phyloP scores from a whole-genome alignment of 2,113 vertebrate genomes.

The Brachypodius melanocephalos region DNA sequence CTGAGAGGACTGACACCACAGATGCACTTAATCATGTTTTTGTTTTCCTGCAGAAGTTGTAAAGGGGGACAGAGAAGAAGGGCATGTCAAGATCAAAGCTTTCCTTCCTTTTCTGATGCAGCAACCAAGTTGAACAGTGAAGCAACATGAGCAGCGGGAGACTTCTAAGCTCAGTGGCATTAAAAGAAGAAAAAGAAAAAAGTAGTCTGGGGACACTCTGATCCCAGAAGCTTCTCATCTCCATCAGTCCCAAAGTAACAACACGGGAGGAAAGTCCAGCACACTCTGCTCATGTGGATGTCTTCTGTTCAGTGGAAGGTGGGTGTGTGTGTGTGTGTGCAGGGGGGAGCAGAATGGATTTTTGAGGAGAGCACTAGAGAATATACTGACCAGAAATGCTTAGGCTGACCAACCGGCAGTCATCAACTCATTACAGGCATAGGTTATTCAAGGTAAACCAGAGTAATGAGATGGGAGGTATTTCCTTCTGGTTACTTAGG shows the following conservation, averaged over 20 bases:
- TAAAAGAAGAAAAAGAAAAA: neutral
- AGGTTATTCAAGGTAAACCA: conserved; percentile 43
- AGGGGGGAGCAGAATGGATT: neutral
- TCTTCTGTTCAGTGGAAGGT: neutral
- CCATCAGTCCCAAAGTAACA: neutral
- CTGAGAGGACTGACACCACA: neutral
- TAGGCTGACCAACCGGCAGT: neutral
- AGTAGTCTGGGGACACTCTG: neutral
- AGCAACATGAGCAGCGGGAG: neutral
- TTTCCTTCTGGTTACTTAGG: conserved; percentile 45
- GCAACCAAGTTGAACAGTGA: neutral
- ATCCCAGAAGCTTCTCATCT: neutral
- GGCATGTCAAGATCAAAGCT: neutral
- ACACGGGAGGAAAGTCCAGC: neutral
- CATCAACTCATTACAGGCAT: neutral
- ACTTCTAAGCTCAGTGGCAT: neutral
- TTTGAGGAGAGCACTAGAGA: neutral
- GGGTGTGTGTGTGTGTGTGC: too few species aligned
- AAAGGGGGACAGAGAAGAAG: neutral
- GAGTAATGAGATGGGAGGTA: conserved; percentile 12
- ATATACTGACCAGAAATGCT: neutral
- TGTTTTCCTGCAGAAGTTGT: neutral
- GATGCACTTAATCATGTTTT: neutral
- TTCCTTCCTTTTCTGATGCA: neutral
- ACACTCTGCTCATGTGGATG: neutral